Percentiles rank a stretch among this genome's conserved stretches.
These are phyloP conservation scores for Yponomeuta plumbellus DNA, from an alignment of 2,888 invertebrate species.

Conservation along the genomic window DNA sequence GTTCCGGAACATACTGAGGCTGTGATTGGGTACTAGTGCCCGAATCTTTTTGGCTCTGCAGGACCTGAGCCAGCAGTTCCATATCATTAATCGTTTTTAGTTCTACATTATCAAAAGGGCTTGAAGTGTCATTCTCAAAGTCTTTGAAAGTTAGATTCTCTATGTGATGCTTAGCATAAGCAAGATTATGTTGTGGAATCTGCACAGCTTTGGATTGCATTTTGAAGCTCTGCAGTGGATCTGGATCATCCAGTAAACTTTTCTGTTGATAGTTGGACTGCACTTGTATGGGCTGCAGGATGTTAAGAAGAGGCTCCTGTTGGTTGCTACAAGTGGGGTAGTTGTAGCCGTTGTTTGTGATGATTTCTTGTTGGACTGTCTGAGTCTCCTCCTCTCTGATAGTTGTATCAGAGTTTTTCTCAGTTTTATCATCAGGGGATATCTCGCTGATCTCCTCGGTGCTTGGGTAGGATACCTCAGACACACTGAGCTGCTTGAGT, in stretches of 20 bases:
- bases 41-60: slow-evolving; percentile 64
- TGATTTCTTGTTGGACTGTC: slow-evolving; percentile 30
- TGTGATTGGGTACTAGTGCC: slow-evolving; percentile 43
- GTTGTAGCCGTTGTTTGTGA: slow-evolving; percentile 30
- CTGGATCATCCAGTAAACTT: slow-evolving; percentile 64
- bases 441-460: slow-evolving; percentile 76
- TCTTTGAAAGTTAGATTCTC: slow-evolving; percentile 79
- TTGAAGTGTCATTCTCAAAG: slow-evolving; percentile 94
- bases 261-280: slow-evolving; percentile 50
- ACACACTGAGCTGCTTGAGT: slow-evolving; percentile 74
- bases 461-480: slow-evolving; percentile 78
- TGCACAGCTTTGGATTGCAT: slow-evolving; percentile 49
- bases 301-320: slow-evolving; percentile 49
- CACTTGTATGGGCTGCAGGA: slow-evolving; percentile 65
- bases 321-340: slow-evolving; percentile 37
- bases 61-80: slow-evolving; percentile 90
- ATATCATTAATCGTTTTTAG: slow-evolving; percentile 94
- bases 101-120: slow-evolving; percentile 95
- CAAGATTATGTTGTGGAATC: slow-evolving; percentile 42
- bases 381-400: slow-evolving; percentile 40
- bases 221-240: slow-evolving; percentile 58
- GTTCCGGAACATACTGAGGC: slow-evolving; percentile 37
- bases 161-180: slow-evolving; percentile 38
- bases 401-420: slow-evolving; percentile 51
- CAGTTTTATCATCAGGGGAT: slow-evolving; percentile 68